These are phyloP conservation scores for Perizoma flavofasciatum DNA, from an alignment of 2,888 invertebrate genomes.

Conservation along the genomic window DNA sequence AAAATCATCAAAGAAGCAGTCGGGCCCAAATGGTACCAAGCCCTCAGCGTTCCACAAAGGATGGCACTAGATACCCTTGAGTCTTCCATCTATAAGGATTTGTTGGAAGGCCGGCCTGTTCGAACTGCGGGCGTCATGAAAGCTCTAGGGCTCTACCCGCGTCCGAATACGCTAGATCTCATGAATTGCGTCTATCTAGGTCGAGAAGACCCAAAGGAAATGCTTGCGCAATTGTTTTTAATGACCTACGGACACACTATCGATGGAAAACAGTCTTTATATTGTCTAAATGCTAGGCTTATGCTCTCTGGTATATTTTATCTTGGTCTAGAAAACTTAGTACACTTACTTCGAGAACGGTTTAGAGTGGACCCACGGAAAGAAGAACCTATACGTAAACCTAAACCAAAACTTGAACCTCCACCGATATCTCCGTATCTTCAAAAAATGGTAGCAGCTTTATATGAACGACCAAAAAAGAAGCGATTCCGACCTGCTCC, in stretches of 20 bases:
- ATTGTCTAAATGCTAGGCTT: slow-evolving; percentile 63
- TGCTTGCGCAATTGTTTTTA: slow-evolving; percentile 67
- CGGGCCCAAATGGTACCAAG: slow-evolving; percentile 74
- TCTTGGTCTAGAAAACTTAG: slow-evolving; percentile 61
- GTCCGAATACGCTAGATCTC: slow-evolving; percentile 56
- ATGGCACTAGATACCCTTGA: slow-evolving; percentile 59
- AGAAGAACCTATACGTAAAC: slow-evolving; percentile 40
- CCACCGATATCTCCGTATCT: slow-evolving; percentile 65
- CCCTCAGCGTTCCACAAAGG: slow-evolving; percentile 67
- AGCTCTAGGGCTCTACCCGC: slow-evolving; percentile 61
- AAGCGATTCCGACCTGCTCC: slow-evolving; percentile 55
- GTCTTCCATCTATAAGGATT: slow-evolving; percentile 64
- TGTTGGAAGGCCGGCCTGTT: slow-evolving; percentile 64
- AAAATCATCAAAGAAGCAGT: slow-evolving; percentile 47
- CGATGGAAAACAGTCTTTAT: slow-evolving; percentile 57
- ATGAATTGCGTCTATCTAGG: slow-evolving; percentile 63
- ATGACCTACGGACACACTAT: slow-evolving; percentile 58
- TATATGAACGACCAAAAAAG: slow-evolving; percentile 52
- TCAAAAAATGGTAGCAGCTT: slow-evolving; percentile 56
- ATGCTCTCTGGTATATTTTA: slow-evolving; percentile 69
- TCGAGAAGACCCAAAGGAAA: slow-evolving; percentile 63
- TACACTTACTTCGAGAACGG: slow-evolving; percentile 54
- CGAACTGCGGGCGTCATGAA: slow-evolving; percentile 55
- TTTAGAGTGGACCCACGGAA: slow-evolving; percentile 54
- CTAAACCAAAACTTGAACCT: slow-evolving; percentile 48